Evolutionary conservation across 2,113 vertebrate genomes (phyloP).

Genomic region (Tichodroma muraria): DNA sequence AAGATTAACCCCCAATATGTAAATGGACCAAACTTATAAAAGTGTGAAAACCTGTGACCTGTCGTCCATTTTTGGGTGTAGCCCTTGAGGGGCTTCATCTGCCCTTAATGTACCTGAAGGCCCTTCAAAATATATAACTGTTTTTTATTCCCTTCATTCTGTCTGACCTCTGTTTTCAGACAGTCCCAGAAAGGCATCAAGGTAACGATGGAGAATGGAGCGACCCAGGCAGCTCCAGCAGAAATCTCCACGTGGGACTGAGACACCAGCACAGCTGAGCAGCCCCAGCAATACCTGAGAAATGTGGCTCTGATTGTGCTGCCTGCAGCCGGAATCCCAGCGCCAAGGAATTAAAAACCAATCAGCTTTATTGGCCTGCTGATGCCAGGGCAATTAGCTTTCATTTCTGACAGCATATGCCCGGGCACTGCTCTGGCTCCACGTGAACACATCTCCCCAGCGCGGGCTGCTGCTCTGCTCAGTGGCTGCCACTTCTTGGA

Average conservation of each 20-base stretch:
- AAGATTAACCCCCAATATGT: background rate
- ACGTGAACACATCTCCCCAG: rapidly evolving
- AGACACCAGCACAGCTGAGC: background rate
- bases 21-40: background rate
- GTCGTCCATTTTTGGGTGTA: background rate
- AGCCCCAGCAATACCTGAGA: background rate
- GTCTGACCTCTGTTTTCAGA: background rate
- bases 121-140: background rate
- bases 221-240: background rate
- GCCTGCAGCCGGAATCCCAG: background rate
- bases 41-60: rapidly evolving
- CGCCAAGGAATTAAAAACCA: slow-evolving; percentile 32
- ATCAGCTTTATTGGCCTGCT: slow-evolving; percentile 27
- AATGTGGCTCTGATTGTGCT: background rate
- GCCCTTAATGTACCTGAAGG: background rate
- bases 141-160: background rate
- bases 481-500: background rate
- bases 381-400: background rate
- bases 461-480: background rate
- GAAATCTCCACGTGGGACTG: background rate
- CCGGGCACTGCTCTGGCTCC: background rate
- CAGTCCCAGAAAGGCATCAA: background rate
- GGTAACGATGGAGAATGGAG: background rate
- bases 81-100: rapidly evolving
- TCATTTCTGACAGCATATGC: background rate